phyloP scores from a whole-genome alignment of 2,888 invertebrate genomes.

The Siphlonurus alternatus region DNA sequence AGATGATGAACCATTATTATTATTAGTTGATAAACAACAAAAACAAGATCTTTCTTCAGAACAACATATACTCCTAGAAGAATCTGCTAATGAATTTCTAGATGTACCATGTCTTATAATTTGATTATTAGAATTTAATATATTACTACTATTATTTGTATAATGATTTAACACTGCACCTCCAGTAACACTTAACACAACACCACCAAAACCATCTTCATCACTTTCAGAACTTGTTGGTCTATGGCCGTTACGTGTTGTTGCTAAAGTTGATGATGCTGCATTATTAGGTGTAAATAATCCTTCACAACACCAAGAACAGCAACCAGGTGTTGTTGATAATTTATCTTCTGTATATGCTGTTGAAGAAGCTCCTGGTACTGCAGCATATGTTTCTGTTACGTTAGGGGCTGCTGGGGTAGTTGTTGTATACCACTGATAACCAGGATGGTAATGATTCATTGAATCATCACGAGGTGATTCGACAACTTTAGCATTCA shows the following conservation, averaged over 20 bases:
- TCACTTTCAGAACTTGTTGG: neutral
- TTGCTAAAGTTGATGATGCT: neutral
- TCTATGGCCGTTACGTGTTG: neutral
- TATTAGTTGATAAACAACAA: neutral
- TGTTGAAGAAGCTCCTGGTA: neutral
- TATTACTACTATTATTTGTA: neutral
- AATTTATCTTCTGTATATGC: neutral
- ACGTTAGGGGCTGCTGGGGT: neutral
- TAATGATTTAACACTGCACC: neutral
- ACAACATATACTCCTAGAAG: neutral
- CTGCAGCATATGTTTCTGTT: neutral
- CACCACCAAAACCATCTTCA: neutral
- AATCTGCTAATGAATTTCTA: neutral
- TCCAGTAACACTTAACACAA: neutral
- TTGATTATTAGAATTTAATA: neutral
- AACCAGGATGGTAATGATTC: neutral
- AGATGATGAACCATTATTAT: too few species aligned
- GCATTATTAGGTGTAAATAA: neutral
- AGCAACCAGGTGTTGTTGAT: neutral
- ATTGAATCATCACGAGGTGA: neutral
- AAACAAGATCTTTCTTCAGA: neutral
- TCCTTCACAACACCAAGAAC: neutral
- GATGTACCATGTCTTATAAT: neutral
- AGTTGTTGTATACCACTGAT: neutral
- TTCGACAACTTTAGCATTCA: neutral